Conservation (phyloP, 2,888 invertebrate genomes). For the Scelioninae gen. 1 region DNA sequence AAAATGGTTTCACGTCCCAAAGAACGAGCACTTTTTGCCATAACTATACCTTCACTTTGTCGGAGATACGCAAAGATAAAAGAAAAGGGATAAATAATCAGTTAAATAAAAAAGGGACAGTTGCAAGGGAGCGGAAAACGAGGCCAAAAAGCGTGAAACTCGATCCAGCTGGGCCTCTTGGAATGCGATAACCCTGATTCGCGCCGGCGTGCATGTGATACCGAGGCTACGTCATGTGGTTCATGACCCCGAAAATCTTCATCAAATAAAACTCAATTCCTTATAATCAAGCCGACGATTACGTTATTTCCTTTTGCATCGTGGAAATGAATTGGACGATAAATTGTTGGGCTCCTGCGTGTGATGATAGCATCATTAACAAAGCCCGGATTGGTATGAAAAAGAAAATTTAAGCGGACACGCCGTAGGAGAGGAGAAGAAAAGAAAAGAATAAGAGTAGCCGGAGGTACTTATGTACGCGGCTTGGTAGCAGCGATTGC, state of each 20-base stretch:
- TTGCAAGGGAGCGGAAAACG: constrained; percentile 38
- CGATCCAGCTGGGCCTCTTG: constrained; percentile 77
- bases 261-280: constrained; percentile 79
- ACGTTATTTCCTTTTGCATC: constrained; percentile 15
- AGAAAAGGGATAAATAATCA: constrained; percentile 55
- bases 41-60: too few relatives aligned
- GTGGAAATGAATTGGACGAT: constrained; percentile 26
- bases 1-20: too few relatives aligned
- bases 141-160: constrained; percentile 75
- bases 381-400: constrained; percentile 29
- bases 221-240: constrained; percentile 76
- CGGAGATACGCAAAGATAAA: constrained; percentile 23
- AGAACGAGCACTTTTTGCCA: too few relatives aligned
- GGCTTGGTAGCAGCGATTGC: constrained; percentile 77
- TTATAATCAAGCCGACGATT: constrained; percentile 28
- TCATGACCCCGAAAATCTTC: constrained; percentile 73
- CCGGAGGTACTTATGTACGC: constrained; percentile 45
- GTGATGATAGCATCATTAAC: constrained; percentile 48
- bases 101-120: constrained; percentile 51
- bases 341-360: constrained; percentile 22
- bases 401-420: constrained; percentile 41
- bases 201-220: constrained; percentile 81
- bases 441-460: constrained; percentile 58
- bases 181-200: constrained; percentile 83
- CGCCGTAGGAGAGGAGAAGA: constrained; percentile 34